A percentile compares a stretch with the other conserved stretches of the same genome.
Evolutionary conservation across 2,888 invertebrate genomes (phyloP).

Genomic region (Nysson spinosus): DNA sequence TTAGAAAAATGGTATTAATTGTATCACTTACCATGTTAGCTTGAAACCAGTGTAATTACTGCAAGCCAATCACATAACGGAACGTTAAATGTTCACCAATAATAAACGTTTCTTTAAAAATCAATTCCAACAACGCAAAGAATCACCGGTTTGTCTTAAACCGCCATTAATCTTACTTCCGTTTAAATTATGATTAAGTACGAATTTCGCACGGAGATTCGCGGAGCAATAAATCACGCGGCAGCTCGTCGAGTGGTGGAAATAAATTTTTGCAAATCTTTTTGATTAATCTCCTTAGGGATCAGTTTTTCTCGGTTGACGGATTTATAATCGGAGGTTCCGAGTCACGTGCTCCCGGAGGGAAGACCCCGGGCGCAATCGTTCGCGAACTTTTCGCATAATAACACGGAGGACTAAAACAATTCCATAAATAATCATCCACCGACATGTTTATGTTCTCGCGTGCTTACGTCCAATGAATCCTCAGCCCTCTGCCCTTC

Average conservation of each 20-base stretch:
- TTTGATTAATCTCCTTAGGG: not conserved
- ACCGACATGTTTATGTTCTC: conserved; percentile 68
- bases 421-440: conserved; percentile 71
- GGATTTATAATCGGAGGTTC: conserved; percentile 24
- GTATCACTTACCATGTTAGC: too few relatives aligned
- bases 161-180: too few relatives aligned
- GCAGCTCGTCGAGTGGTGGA: not conserved
- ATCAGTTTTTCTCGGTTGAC: not conserved
- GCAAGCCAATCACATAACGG: too few relatives aligned
- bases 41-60: too few relatives aligned
- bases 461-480: conserved; percentile 64
- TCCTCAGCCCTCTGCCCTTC: conserved; percentile 32
- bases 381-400: conserved; percentile 33
- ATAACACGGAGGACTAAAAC: conserved; percentile 54
- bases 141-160: too few relatives aligned
- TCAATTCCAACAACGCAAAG: too few relatives aligned
- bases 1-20: too few relatives aligned
- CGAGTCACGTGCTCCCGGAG: conserved; percentile 31
- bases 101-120: too few relatives aligned
- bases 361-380: conserved; percentile 28
- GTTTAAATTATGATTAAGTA: too few relatives aligned
- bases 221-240: too few relatives aligned
- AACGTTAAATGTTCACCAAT: too few relatives aligned
- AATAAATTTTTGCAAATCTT: conserved; percentile 16
- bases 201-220: too few relatives aligned